A percentile compares a stretch with the other conserved stretches of the same genome.
Conservation (phyloP, 1,140 invertebrate species). For the Doryteuthis pealeii region DNA sequence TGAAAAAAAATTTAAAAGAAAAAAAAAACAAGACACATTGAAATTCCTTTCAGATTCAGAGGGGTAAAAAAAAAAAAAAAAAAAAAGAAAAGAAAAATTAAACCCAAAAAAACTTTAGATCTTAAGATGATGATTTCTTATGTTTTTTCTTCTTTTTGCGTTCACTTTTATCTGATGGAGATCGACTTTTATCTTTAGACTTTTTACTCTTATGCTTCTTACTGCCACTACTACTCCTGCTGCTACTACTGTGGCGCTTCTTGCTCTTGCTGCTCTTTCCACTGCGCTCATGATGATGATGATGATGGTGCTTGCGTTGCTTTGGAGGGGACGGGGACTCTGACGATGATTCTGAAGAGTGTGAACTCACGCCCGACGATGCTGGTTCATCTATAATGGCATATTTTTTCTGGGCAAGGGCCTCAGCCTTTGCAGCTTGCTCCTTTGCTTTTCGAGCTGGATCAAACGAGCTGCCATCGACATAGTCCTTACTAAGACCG, state of each 20-base stretch:
- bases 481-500: constrained; percentile 89
- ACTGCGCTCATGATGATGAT: no score
- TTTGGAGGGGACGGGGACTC: not conserved
- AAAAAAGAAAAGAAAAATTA: no score
- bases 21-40: no score
- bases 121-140: not conserved
- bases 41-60: no score
- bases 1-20: no score
- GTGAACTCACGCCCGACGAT: not conserved
- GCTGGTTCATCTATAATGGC: constrained; percentile 10
- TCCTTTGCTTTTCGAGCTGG: constrained; percentile 79
- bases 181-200: not conserved
- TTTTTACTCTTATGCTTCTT: constrained; percentile 2
- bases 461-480: constrained; percentile 91
- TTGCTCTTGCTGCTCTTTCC: not conserved
- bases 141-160: constrained; percentile 1
- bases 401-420: constrained; percentile 61
- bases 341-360: not conserved
- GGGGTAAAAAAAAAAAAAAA: no score
- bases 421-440: constrained; percentile 64
- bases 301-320: not conserved
- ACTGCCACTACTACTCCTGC: not conserved
- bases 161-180: not conserved
- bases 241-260: not conserved
- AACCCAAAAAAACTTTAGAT: no score